Percentiles rank a stretch among this genome's conserved stretches.
phyloP scores from a whole-genome alignment of 2,888 invertebrate genomes.

The Chorisops tibialis region DNA sequence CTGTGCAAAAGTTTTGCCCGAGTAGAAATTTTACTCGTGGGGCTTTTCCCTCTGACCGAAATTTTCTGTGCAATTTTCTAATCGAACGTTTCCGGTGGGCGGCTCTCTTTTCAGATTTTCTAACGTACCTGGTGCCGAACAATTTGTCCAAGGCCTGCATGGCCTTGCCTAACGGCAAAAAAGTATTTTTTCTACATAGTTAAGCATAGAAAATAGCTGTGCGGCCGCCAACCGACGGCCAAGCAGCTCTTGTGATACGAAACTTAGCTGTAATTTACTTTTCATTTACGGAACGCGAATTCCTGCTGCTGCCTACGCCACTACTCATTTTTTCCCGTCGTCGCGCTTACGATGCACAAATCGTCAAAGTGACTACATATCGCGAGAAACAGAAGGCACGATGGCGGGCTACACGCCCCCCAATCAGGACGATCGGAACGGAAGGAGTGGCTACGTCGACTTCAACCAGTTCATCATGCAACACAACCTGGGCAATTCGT shows the following conservation, averaged over 20 bases:
- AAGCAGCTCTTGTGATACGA: slow-evolving; percentile 6
- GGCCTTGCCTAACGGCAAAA: slow-evolving; percentile 27
- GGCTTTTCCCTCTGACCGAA: background rate
- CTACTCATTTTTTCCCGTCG: background rate
- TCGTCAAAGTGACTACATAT: background rate
- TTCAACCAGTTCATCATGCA: slow-evolving; percentile 51
- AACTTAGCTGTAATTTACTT: slow-evolving; percentile 18
- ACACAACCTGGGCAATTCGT: slow-evolving; percentile 39
- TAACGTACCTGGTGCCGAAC: slow-evolving; percentile 20
- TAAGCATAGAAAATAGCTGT: background rate
- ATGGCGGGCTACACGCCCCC: slow-evolving; percentile 19
- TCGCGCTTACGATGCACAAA: background rate
- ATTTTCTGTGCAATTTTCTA: background rate
- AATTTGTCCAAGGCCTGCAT: slow-evolving; percentile 17
- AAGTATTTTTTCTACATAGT: slow-evolving; percentile 19
- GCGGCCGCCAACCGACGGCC: background rate
- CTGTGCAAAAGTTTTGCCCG: background rate
- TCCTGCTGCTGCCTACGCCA: background rate
- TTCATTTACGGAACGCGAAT: too few relatives aligned
- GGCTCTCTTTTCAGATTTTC: slow-evolving; percentile 14
- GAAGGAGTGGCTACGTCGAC: slow-evolving; percentile 47
- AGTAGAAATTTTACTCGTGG: too few relatives aligned
- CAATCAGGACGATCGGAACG: slow-evolving; percentile 16
- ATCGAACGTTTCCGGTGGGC: slow-evolving; percentile 7
- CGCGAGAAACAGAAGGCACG: background rate